Evolutionary conservation across 2,113 vertebrate species (phyloP).

Genomic region (Chloroceryle aenea): DNA sequence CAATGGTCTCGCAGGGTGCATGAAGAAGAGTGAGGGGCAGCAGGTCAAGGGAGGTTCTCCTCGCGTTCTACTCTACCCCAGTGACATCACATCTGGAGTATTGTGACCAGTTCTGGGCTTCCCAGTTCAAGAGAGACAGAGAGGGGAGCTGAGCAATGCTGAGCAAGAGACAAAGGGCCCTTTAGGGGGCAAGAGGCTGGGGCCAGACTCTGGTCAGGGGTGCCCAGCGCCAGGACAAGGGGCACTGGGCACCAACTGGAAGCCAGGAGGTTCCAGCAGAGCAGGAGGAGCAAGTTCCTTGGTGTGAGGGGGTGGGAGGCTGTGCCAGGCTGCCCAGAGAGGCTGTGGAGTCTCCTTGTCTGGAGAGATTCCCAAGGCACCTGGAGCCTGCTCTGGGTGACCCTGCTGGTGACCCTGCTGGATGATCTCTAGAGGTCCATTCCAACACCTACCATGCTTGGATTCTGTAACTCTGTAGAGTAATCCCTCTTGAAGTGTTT

Average conservation of each 20-base stretch:
- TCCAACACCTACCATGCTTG: background rate
- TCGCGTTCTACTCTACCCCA: background rate
- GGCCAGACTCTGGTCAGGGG: no score
- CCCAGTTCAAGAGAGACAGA: background rate
- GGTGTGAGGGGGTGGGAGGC: background rate
- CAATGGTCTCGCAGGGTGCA: background rate
- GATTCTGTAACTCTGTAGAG: background rate
- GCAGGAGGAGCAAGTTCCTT: no score
- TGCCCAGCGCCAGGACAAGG: no score
- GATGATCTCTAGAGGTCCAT: background rate
- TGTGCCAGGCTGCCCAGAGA: background rate
- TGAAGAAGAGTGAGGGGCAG: background rate
- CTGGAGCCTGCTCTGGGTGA: background rate
- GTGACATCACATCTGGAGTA: background rate
- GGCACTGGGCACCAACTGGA: no score
- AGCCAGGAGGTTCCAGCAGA: no score
- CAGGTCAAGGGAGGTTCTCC: background rate
- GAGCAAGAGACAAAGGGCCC: no score
- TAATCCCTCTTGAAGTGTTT: background rate
- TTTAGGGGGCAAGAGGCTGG: no score
- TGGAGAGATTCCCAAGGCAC: no score
- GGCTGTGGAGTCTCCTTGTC: background rate
- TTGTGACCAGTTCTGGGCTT: background rate
- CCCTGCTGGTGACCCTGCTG: background rate
- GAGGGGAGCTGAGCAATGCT: no score